Evolutionary conservation across 2,888 invertebrate genomes (phyloP), one percentile per base, ranked within the genome.

Genomic region (Stenodera caucasica): DNA sequence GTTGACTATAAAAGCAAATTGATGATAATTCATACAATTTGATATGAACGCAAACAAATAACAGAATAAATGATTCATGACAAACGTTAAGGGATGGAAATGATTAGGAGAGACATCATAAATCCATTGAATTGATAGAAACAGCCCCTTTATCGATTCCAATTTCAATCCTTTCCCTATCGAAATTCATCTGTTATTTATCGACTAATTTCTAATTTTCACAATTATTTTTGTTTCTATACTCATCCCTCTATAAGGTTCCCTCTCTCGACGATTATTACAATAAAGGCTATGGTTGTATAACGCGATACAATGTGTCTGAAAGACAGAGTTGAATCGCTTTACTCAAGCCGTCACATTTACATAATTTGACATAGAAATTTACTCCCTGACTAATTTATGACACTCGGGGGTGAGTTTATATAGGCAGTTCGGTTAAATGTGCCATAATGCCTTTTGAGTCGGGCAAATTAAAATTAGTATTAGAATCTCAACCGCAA

Each of bases 301-400:
- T n/a, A n/a, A 65, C 65, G 65, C 63, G 69, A 68, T 64, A 65
- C 59, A 57, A 58, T 55, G 59, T 52, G 54, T 59, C 55, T 56
- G 55, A 61, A 60, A 70, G 70, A 70, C 72, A 70, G 70, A 71
- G 70, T 66, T 67, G 71, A 68, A 74, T 71, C 69, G 71, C 72
- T 74, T 68, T 21, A n/a, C n/a, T 45, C 45, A 70, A 69, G 71
- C 75, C 72, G 75, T 77, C 78, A 73, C 77, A 78, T 79, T 78
- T 79, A 72, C 79, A 78, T 79, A 79, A 79, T 79, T 78, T 74
- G 78, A 79, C 79, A 78, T 74, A 76, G 79, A 79, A 79, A 78
- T 78, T 79, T 78, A 78, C 79, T 79, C 77, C 77, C 77, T 74
- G 74, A 77, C 77, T 78, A 78, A 79, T 78, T 78, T 79, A 77